Evolutionary conservation across 1,140 invertebrate species (phyloP), one percentile per base, ranked within the genome.

Genomic region (Euwallacea similis): DNA sequence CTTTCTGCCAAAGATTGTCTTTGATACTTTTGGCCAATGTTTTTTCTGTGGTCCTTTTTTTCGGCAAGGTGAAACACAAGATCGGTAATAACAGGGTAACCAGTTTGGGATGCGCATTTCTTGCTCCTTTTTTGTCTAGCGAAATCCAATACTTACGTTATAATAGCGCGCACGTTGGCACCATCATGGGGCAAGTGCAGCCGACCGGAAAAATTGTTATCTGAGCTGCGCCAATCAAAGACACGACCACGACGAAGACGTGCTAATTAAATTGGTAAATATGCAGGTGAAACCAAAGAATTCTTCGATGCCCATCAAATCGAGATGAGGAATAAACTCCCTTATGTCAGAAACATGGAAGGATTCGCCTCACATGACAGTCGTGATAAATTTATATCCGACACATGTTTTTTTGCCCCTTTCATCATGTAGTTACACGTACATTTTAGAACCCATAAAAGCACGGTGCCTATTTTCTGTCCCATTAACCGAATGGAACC

Each of bases 31-130:
- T 65, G 21, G 62, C 63, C 54, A 71, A 64, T 66, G 69, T n/a
- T 33, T 53, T 69, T 0, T 66, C n/a, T 33, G 13, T 65, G 13
- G 47, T 66, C 11, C 42, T 60, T 66, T 71, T 71, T 65, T 65
- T 66, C 61, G 69, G 63, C 62, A 66, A 65, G 62, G 69, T 66
- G 69, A 71, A 71, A 71, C 69, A 71, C 50, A 71, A 60, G 69
- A 71, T 60, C 69, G 69, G 62, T 71, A 71, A 71, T 71, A 71
- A 71, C 69, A 71, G 69, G 69, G 69, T 66, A 66, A 66, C 69
- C 69, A 59, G 69, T 71, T 60, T 69, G 69, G 69, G 60, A 15
- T 59, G 69, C 69, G 16, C 13, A 58, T 42, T 58, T 50, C 42
- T 65, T 71, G 16, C 16, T 71, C 53, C 41, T 71, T 71, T 71